Base-by-base conservation (phyloP, 2,888 invertebrate genomes). In the Chirona hameri region DNA sequence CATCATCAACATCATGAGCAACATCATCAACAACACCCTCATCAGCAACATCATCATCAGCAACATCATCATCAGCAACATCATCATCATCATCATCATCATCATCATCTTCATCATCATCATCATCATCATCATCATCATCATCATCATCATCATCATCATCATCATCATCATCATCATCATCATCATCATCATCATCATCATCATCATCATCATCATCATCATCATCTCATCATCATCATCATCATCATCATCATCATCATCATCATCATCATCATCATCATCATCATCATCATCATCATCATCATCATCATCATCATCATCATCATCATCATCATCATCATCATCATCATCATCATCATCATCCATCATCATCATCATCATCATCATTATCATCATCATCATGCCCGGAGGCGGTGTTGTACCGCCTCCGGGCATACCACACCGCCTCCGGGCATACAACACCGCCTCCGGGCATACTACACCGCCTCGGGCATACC, bases 101-200 rank as follows among this genome's bases (percentile, higher is more conserved):
- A 80, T 80, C 21, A 80, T 80, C 1, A 80, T 80, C 46, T 39
- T 27, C 21, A 31, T 27, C 18, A 80, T 80, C 46, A 0, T 80
- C 21, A 80, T 80, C 21, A 80, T n/a, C 21, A 27, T 80, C 31
- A 80, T 27, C 0, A 80, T 80, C 46, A 80, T 31, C 21, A 80
- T 21, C 18, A 80, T 15, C 46, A 80, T 80, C 14, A 80, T 12
- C 14, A 80, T 14, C 46, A 80, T 80, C n/a, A 2, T 27, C n/a
- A 80, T 31, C 14, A 80, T 39, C 18, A 27, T 27, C 5, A 80
- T 21, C 14, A 80, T 14, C 80, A 80, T 80, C 46, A 80, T n/a
- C 14, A 80, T 80, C 15, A 80, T 14, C 14, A 80, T 80, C 31
- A 80, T 80, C 46, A 80, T 39, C 21, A 80, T 80, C 14, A 80